Evolutionary conservation across 2,888 invertebrate species (phyloP).

Genomic region (Pachycephus smyrnensis): DNA sequence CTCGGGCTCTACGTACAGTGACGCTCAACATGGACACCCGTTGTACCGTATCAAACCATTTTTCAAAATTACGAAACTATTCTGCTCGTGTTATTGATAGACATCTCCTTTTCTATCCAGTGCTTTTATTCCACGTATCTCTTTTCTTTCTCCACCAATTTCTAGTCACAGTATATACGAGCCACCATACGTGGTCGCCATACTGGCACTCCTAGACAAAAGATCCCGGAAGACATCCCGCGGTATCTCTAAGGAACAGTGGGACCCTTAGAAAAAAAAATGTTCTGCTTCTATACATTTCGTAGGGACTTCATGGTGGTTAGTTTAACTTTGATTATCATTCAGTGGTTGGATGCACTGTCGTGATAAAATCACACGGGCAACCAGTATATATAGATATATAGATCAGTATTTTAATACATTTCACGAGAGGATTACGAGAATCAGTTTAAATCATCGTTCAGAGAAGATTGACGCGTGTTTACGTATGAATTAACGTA

Average conservation of each 20-base stretch:
- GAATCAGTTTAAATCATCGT: not conserved
- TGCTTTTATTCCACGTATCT: not conserved
- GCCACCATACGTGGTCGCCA: no score
- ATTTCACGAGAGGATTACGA: not conserved
- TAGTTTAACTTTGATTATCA: not conserved
- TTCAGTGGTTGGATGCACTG: not conserved
- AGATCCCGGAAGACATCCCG: conserved; percentile 48
- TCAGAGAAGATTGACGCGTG: not conserved
- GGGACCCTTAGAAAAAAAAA: not conserved
- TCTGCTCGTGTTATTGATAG: not conserved
- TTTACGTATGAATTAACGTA: not conserved
- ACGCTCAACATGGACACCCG: conserved; percentile 31
- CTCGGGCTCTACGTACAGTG: not conserved
- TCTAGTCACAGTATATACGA: not conserved
- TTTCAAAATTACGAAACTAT: conserved; percentile 32
- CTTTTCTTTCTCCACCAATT: not conserved
- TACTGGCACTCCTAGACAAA: conserved; percentile 36
- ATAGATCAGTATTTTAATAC: not conserved
- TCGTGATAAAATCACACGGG: no score
- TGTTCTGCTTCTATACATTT: not conserved
- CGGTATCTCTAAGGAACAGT: conserved; percentile 26
- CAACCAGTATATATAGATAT: not conserved
- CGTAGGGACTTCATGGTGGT: not conserved
- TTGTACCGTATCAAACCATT: conserved; percentile 40
- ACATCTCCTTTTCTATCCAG: not conserved